Evolutionary conservation across 2,888 invertebrate species (phyloP).

Genomic region (Heliconius charithonia): DNA sequence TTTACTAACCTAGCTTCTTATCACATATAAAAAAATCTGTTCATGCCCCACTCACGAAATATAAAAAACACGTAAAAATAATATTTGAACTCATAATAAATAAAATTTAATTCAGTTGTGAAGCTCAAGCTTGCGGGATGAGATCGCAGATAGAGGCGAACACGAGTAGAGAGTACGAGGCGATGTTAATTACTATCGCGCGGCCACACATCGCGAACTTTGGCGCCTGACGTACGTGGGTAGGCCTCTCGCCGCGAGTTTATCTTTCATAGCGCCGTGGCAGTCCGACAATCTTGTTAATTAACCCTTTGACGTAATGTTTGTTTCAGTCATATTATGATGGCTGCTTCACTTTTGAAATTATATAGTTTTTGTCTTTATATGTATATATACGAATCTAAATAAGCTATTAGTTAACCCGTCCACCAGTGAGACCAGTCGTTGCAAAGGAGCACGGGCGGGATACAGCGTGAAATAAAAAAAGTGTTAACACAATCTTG

Average conservation of each 20-base stretch:
- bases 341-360: background rate
- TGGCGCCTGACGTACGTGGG: conserved; percentile 66
- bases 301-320: conserved; percentile 27
- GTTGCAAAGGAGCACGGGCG: too few species aligned
- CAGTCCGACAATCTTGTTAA: conserved; percentile 33
- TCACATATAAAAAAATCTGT: background rate
- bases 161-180: conserved; percentile 56
- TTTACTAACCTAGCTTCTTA: background rate
- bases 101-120: conserved; percentile 23
- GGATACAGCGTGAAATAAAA: too few species aligned
- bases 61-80: background rate
- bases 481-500: background rate
- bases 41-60: background rate
- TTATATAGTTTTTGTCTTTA: background rate
- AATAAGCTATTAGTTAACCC: background rate
- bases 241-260: conserved; percentile 66
- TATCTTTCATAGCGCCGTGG: conserved; percentile 53
- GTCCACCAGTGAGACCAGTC: too few species aligned
- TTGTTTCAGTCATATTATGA: conserved; percentile 15
- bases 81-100: conserved; percentile 10
- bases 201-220: conserved; percentile 82
- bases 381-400: background rate
- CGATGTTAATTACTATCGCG: conserved; percentile 82
- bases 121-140: conserved; percentile 32
- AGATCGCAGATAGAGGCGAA: conserved; percentile 37